Evolutionary conservation across 2,888 invertebrate species (phyloP).

Genomic region (Dorcus parallelipipedus): DNA sequence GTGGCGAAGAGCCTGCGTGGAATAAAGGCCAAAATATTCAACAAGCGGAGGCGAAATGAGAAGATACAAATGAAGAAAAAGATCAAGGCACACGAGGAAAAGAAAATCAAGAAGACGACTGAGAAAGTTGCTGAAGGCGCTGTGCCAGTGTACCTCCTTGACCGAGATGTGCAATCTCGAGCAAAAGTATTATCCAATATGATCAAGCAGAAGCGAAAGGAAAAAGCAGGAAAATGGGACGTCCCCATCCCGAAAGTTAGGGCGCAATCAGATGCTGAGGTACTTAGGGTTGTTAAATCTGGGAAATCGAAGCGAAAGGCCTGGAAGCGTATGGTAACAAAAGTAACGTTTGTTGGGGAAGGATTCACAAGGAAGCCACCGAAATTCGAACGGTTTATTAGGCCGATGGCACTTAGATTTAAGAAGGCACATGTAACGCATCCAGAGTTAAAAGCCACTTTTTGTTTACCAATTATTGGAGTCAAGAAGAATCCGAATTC

Average conservation of each 20-base stretch:
- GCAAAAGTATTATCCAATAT: slow-evolving; percentile 97
- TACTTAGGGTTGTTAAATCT: slow-evolving; percentile 86
- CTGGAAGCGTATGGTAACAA: slow-evolving; percentile 99
- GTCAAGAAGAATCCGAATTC: slow-evolving; percentile 99
- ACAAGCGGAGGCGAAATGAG: slow-evolving; percentile 94
- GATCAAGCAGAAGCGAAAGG: slow-evolving; percentile 99
- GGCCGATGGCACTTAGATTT: slow-evolving; percentile 95
- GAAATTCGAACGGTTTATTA: slow-evolving; percentile 96
- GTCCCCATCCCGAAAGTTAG: slow-evolving; percentile 98
- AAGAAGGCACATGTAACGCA: slow-evolving; percentile 99
- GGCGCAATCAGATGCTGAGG: slow-evolving; percentile 95
- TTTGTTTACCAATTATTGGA: slow-evolving; percentile 94
- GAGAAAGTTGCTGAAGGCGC: slow-evolving; percentile 87
- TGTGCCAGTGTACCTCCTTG: slow-evolving; percentile 92
- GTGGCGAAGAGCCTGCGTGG: slow-evolving; percentile 91
- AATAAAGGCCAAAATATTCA: slow-evolving; percentile 95
- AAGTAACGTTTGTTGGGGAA: slow-evolving; percentile 97
- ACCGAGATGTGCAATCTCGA: slow-evolving; percentile 89
- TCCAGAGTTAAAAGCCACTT: slow-evolving; percentile 97
- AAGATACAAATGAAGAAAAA: slow-evolving; percentile 99
- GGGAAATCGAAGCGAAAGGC: slow-evolving; percentile 93
- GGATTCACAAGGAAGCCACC: slow-evolving; percentile 98
- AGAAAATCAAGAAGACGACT: slow-evolving; percentile 78
- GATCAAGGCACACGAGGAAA: slow-evolving; percentile 95
- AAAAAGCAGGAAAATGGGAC: slow-evolving; percentile 99